Evolutionary conservation across 2,888 invertebrate genomes (phyloP), one percentile per base, ranked within the genome.

Genomic region (Anaspis maculata): DNA sequence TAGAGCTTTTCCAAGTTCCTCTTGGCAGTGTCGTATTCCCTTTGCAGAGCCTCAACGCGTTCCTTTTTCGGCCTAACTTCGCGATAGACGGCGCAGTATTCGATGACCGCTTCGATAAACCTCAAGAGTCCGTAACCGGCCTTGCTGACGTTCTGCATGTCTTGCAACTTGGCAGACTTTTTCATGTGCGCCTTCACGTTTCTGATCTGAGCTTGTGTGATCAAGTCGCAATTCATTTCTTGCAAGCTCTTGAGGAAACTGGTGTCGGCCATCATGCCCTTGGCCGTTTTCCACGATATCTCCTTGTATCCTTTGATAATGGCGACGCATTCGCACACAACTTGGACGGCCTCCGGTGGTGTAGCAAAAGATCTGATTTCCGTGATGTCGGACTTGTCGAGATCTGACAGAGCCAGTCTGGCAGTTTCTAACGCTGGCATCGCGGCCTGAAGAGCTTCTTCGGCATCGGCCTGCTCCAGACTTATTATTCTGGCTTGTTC

Each of bases 191-290:
- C 67, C 41, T 77, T 80, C 5, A 83, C 79, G 1, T 74, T 72
- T 45, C 77, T 77, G 9, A 82, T 77, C 58, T 86, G 85, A 7
- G 70, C 70, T 44, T 74, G 71, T 0, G 85, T 84, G 39, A 88
- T 78, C 3, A 75, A 70, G 52, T 87, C 82, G 51, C 79, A 85
- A 58, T 94, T 87, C 81, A 94, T 82, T 61, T 90, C 88, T 64
- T 83, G 83, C 19, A 94, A 69, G 31, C 74, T 74, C 30, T 74
- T 72, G 21, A 94, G 62, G 64, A 92, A 94, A 61, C 76, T 83
- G 0, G 87, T 82, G 57, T 94, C 92, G 0, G 87, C 79, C 91
- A 94, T 90, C 83, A 94, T 86, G 76, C 86, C 62, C 84, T 91
- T 66, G 0, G 91, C 90, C 1, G 83, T 76, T 61, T 91, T 91